Evolutionary conservation across 2,888 invertebrate species (phyloP).

Genomic region (Amblyjoppa fuscipennis): DNA sequence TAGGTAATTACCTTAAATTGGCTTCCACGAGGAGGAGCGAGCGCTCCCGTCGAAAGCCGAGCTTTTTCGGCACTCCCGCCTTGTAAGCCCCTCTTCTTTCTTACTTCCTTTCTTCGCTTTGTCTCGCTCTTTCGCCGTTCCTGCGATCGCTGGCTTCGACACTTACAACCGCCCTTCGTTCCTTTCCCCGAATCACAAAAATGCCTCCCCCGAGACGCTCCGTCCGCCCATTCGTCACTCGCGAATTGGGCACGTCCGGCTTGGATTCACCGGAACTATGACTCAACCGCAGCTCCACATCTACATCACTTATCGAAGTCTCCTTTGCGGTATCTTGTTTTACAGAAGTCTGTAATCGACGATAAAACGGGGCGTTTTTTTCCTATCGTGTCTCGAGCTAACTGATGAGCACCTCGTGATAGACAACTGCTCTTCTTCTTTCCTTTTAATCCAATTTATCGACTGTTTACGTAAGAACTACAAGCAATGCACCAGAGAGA

Average conservation of each 20-base stretch:
- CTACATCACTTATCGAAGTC: not conserved
- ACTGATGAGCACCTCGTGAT: no score
- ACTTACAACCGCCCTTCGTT: slow-evolving; percentile 58
- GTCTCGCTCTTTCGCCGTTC: slow-evolving; percentile 3
- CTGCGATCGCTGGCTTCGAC: slow-evolving; percentile 2
- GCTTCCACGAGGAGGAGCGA: slow-evolving; percentile 66
- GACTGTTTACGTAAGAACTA: no score
- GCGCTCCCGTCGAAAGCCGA: slow-evolving; percentile 57
- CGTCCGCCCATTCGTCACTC: slow-evolving; percentile 29
- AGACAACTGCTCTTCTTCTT: no score
- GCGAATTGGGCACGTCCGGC: slow-evolving; percentile 19
- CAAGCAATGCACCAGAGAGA: no score
- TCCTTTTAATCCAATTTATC: no score
- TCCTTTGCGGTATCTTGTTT: not conserved
- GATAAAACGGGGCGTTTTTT: not conserved
- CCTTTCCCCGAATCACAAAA: slow-evolving; percentile 70
- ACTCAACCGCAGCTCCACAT: not conserved
- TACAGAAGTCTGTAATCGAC: not conserved
- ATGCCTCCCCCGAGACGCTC: slow-evolving; percentile 25
- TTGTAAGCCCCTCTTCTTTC: slow-evolving; percentile 49
- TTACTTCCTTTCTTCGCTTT: not conserved
- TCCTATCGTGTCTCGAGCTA: not conserved
- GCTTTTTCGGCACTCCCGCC: slow-evolving; percentile 61
- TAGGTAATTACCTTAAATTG: slow-evolving; percentile 75
- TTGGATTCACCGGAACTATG: slow-evolving; percentile 29